Base-by-base conservation (phyloP, 2,888 invertebrate genomes). In the Hypselothyrea guttata region DNA sequence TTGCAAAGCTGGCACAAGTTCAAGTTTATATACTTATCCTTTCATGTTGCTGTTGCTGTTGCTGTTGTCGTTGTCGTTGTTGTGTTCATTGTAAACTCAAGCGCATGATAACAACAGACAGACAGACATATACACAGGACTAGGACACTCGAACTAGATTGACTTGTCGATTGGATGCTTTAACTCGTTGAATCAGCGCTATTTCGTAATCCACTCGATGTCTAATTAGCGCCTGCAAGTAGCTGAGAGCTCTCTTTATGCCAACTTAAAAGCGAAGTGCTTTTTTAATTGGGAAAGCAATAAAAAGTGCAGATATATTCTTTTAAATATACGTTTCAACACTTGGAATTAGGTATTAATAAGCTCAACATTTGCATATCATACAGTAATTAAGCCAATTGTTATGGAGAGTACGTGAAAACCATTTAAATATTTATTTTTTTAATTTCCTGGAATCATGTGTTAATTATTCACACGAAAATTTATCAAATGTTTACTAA, bases 101-200 rank as follows among this genome's bases (percentile, higher is more conserved):
- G 41, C 55, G 13, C 59, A 65, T 63, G 59, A 70, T 62, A 69
- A 72, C 56, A 51, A 63, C 73, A 68, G 64, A 61, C 22, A 62
- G 59, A 51, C 73, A 68, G 62, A 61, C n/a, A 62, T 58, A 51
- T 58, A 57, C 60, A 46, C 59, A 46, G 46, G 35, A 22, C 22
- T 55, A 52, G 62, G 49, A 30, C 63, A 61, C 58, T 59, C 46
- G 22, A 56, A 51, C 33, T 41, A 48, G 52, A 31, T 45, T 35
- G 61, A 56, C 40, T 53, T 49, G 49, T 42, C 69, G 38, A 70
- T 64, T 47, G 53, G 38, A 41, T 35, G 11, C 60, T 48, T 51
- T 28, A 56, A 40, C 22, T 28, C 46, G 66, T n/a, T 52, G 44
- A 56, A 47, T 34, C 46, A 44, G 44, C 33, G 11, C 18, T 41